Percentiles rank a stretch among this genome's conserved stretches.
phyloP scores from a whole-genome alignment of 2,888 invertebrate genomes.

The Fragum whitleyi region DNA sequence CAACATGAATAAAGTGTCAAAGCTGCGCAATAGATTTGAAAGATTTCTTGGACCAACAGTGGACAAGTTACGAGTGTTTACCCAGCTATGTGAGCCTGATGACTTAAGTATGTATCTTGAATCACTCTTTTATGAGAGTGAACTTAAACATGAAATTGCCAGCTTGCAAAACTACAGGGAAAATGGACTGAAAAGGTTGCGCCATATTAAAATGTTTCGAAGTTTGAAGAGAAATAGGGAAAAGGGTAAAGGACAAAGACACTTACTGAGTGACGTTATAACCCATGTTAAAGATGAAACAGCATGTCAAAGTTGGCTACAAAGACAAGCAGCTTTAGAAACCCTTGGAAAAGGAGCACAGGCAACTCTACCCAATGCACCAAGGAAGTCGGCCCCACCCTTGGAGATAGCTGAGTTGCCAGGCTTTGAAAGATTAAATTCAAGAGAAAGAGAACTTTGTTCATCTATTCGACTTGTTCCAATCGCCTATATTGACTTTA shows the following conservation, averaged over 20 bases:
- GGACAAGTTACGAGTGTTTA: constrained; percentile 90
- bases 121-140: constrained; percentile 89
- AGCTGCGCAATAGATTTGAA: constrained; percentile 89
- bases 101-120: constrained; percentile 93
- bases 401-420: constrained; percentile 91
- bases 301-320: constrained; percentile 81
- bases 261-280: constrained; percentile 79
- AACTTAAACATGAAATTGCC: constrained; percentile 87
- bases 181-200: constrained; percentile 90
- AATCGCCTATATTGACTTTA: constrained; percentile 92
- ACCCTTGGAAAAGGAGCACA: constrained; percentile 67
- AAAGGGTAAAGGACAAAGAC: constrained; percentile 86
- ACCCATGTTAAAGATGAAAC: constrained; percentile 81
- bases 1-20: constrained; percentile 86
- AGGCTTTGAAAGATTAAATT: constrained; percentile 90
- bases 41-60: constrained; percentile 83
- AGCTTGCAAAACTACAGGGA: constrained; percentile 88
- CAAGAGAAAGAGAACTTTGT: constrained; percentile 91
- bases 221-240: constrained; percentile 89
- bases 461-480: constrained; percentile 91
- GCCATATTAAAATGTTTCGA: constrained; percentile 88
- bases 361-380: constrained; percentile 70
- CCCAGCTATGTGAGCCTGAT: constrained; percentile 91
- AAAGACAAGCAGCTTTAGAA: constrained; percentile 78
- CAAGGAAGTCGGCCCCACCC: constrained; percentile 86